These are phyloP conservation scores for Sebastes fasciatus DNA, from an alignment of 2,113 vertebrate species.

Conservation along the genomic window DNA sequence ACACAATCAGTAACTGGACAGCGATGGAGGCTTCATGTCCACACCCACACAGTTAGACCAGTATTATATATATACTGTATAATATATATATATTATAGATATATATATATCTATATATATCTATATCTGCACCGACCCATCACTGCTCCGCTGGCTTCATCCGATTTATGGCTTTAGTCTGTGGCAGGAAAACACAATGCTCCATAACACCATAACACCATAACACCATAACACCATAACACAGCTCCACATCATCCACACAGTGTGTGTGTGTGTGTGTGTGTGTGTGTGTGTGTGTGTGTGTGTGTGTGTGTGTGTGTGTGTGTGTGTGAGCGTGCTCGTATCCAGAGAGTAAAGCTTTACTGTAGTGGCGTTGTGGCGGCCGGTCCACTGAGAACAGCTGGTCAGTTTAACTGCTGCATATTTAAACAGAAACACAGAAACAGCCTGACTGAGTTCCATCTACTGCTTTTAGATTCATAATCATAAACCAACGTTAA, in stretches of 20 bases:
- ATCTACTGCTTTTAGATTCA: constrained; percentile 47
- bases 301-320: neutral
- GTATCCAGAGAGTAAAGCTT: constrained; percentile 1
- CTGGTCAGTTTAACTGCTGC: neutral
- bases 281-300: constrained; percentile 1
- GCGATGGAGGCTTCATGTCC: no score
- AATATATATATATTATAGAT: no score
- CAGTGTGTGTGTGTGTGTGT: neutral
- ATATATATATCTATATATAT: no score
- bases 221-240: neutral
- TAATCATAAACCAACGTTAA: constrained; percentile 57
- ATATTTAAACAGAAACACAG: neutral
- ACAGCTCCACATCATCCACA: constrained; percentile 37
- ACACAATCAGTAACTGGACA: no score
- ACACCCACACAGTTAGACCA: no score
- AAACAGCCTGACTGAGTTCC: neutral
- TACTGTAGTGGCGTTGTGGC: neutral
- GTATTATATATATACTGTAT: no score
- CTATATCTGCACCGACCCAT: neutral
- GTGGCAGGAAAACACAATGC: constrained; percentile 23
- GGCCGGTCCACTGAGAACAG: neutral
- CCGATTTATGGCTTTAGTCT: constrained; percentile 50
- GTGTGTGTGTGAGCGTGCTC: neutral
- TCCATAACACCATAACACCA: neutral
- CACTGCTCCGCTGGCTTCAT: constrained; percentile 19